These are phyloP conservation scores for Diplolepis rosae DNA, from an alignment of 2,888 invertebrate genomes.

Conservation along the genomic window DNA sequence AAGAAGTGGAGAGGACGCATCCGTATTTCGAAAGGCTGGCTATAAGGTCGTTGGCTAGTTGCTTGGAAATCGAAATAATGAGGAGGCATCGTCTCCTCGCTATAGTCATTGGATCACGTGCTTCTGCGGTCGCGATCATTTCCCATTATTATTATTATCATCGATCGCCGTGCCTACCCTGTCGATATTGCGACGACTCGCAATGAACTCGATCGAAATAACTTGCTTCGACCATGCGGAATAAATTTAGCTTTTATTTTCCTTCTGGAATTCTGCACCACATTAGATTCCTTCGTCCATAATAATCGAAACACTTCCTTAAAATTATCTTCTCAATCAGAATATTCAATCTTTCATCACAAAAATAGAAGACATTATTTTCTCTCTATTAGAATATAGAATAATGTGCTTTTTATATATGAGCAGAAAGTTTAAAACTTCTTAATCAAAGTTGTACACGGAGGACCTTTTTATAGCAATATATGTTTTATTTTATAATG, in stretches of 20 bases:
- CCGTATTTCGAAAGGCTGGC: conserved; percentile 62
- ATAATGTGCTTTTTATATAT: too few relatives aligned
- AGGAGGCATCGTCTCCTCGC: conserved; percentile 63
- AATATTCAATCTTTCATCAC: background rate
- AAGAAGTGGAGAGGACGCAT: conserved; percentile 44
- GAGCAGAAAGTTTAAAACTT: too few relatives aligned
- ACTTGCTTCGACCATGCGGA: conserved; percentile 37
- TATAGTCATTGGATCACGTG: conserved; percentile 71
- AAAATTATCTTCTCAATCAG: background rate
- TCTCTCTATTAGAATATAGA: too few relatives aligned
- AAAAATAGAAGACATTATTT: too few relatives aligned
- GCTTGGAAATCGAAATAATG: conserved; percentile 70
- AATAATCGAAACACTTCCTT: background rate
- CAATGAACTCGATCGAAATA: conserved; percentile 53
- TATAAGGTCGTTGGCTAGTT: conserved; percentile 64
- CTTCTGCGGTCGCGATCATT: conserved; percentile 71
- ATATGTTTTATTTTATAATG: too few relatives aligned
- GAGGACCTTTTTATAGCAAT: too few relatives aligned
- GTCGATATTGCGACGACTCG: conserved; percentile 59
- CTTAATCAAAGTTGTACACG: too few relatives aligned
- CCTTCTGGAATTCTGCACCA: conserved; percentile 50
- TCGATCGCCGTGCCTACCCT: conserved; percentile 60
- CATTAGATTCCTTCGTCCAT: background rate
- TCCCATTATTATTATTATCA: conserved; percentile 67
- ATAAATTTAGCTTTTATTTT: conserved; percentile 57